Base-by-base conservation (phyloP, 2,888 invertebrate species). In the Drosophila infuscata region DNA sequence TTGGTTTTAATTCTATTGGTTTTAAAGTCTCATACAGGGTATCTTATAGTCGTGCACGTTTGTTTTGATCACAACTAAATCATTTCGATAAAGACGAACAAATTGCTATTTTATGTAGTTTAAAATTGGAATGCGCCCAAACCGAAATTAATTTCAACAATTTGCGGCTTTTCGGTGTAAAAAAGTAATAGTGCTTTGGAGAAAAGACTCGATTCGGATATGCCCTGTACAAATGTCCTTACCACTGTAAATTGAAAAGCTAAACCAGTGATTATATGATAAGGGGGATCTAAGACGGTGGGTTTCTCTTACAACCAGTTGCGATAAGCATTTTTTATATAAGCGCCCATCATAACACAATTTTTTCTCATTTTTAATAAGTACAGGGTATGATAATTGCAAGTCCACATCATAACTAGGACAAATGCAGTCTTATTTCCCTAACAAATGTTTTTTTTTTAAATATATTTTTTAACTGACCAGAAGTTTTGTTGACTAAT, bases 291-390 rank as follows among this genome's bases (percentile, higher is more conserved):
- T 3, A 0, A 11, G 5, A 1, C 11, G 1, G 4, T 15, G 25
- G 4, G 1, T 29, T 8, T 8, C 2, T 2, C 2, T 4, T 2
- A 25, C 4, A 15, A 0, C 1, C 25, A 15, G 15, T 46, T 46
- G 15, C 15, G 15, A 25, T 8, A 4, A 25, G 15, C 8, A 25
- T 15, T 15, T 25, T 25, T 20, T 15, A 15, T 25, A 7, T 11
- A 41, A 5, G 3, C 3, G 0, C 5, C 11, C 11, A 11, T 11
- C 11, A 3, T 1, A 15, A 25, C 8, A 25, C 8, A 8, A 15
- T 8, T 46, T 20, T 46, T 3, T 20, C 1, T 20, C 5, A 36
- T 15, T 36, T 36, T 15, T 6, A 36, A 36, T 36, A 15, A 36
- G 6, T 46, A 15, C 46, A 15, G 46, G 46, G 25, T 46, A 15